Conservation (phyloP, 1,140 invertebrate species). For the Orussus abietinus region DNA sequence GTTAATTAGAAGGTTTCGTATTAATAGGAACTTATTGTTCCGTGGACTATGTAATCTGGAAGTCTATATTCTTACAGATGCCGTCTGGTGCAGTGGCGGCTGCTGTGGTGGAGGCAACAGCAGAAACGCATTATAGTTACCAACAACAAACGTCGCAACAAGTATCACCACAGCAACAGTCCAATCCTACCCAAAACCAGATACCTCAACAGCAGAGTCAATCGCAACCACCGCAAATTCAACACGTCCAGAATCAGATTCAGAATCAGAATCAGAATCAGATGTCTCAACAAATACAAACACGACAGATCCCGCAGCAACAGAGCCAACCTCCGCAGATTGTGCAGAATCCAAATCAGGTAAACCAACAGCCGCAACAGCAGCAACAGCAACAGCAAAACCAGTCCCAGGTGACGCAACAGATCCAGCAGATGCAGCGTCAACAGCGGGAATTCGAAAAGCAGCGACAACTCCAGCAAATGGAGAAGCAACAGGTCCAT, state of each 20-base stretch:
- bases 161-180: conserved; percentile 35
- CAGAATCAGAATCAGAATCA: conserved; percentile 46
- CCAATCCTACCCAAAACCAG: conserved; percentile 44
- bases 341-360: too few species aligned
- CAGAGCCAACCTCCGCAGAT: conserved; percentile 34
- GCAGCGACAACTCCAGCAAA: conserved; percentile 41
- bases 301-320: conserved; percentile 38
- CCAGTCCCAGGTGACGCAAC: conserved; percentile 34
- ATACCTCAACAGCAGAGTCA: conserved; percentile 35
- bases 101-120: conserved; percentile 43
- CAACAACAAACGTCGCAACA: conserved; percentile 48
- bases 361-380: conserved; percentile 28
- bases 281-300: conserved; percentile 52
- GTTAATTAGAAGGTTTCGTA: too few species aligned
- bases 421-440: conserved; percentile 44
- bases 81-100: conserved; percentile 47
- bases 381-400: conserved; percentile 21
- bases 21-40: too few species aligned
- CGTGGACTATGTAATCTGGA: too few species aligned
- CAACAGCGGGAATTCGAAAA: conserved; percentile 47
- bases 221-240: conserved; percentile 39
- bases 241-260: conserved; percentile 49
- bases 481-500: conserved; percentile 42
- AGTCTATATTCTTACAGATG: conserved; percentile 40
- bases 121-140: conserved; percentile 47